Evolutionary conservation across 2,888 invertebrate genomes (phyloP), one percentile per base, ranked within the genome.

Genomic region (Nowickia ferox): DNA sequence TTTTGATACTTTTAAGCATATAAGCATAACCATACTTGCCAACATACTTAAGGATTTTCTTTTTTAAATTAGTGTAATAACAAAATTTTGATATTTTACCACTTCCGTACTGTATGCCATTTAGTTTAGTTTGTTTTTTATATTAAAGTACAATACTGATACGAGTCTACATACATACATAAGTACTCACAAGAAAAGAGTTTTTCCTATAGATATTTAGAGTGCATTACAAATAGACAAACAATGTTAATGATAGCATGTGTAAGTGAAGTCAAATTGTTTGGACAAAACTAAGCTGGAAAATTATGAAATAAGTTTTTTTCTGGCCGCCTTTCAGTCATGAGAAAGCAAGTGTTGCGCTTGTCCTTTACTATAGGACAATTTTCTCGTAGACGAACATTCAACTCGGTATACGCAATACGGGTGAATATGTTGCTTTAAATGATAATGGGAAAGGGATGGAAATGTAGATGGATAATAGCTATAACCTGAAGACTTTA

Each of bases 31-130:
- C 30, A 53, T 71, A 59, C 68, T 74, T 72, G 40, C 71, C 46
- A 30, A 13, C 63, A 19, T 53, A 69, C 61, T 71, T 51, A 79
- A 71, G 22, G 57, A 42, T 42, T 69, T 53, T 40, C 53, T 76
- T 82, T 46, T 40, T 46, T 40, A 83, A 72, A 83, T 77, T 65
- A 77, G 83, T 77, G 65, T 66, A 59, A 72, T 66, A 83, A 66
- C 65, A 72, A 59, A 59, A 66, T 78, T 66, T 80, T 71, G 17
- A 57, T 59, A 83, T 72, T 77, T 51, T 51, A 66, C 77, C 72
- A 72, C 72, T 83, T 83, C 66, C 77, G 57, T 83, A 83, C 11
- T 65, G 30, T 42, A 42, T 59, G 44, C 22, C 42, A 80, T 59
- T 65, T 13, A 65, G 38, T 61, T 65, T 38, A 65, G 46, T 48